These are phyloP conservation scores for Nesidiocoris tenuis DNA, from an alignment of 2,888 invertebrate genomes.

Conservation along the genomic window DNA sequence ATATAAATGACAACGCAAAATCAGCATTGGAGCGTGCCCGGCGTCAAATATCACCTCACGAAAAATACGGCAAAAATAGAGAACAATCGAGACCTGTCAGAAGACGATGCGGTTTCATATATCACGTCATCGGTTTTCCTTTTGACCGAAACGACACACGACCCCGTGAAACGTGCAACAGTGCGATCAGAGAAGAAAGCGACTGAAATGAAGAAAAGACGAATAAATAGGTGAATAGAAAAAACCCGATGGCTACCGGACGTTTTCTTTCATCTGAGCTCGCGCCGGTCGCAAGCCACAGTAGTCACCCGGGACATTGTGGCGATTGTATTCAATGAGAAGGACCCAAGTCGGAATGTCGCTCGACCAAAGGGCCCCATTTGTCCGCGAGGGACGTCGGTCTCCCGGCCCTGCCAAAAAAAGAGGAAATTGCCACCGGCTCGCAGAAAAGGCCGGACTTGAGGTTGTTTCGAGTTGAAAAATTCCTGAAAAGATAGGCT, in stretches of 20 bases:
- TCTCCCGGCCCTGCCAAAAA: no score
- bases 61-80: no score
- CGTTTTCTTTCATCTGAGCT: neutral
- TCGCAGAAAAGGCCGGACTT: no score
- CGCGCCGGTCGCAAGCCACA: no score
- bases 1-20: no score
- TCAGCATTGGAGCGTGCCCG: neutral
- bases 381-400: neutral
- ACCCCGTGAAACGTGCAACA: no score
- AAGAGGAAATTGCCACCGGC: neutral
- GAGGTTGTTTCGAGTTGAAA: no score
- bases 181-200: no score
- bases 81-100: no score
- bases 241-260: neutral
- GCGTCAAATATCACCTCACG: neutral
- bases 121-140: neutral
- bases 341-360: neutral
- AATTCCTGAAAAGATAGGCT: no score
- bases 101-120: neutral
- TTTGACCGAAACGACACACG: neutral
- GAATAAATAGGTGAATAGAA: neutral
- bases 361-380: neutral
- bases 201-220: no score
- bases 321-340: neutral
- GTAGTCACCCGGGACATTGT: no score